Base-by-base conservation (phyloP, 2,113 vertebrate genomes). In the Lepus timidus region DNA sequence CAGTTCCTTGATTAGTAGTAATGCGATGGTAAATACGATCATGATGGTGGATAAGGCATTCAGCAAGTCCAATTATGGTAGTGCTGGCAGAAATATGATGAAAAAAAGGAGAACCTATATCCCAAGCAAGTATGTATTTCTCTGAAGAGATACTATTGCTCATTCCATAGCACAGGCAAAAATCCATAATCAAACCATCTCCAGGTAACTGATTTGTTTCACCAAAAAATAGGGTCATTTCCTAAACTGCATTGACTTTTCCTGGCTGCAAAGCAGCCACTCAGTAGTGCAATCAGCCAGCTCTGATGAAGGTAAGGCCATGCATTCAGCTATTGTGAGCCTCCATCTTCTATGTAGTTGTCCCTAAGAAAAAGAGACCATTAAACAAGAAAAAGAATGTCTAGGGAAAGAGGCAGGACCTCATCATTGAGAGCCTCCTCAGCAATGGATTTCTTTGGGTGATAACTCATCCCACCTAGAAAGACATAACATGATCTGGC, bases 1-100 rank as follows among this genome's bases (percentile, higher is more conserved):
- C 9, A 68, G 39, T 88, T 90, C 27, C 71, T 88, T 74, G n/a
- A 27, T 25, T 62, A 64, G 85, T 74, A 91, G 36, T 7, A 96
- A 84, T 61, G n/a, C 74, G 70, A 70, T 71, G 25, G 27, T 64
- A 74, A 73, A 44, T 58, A 82, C 65, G 25, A 39, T 65, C 44
- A 51, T 31, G 14, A 39, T 85, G 27, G 6, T 84, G 4, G 31
- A 73, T n/a, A 71, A 95, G 78, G 49, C 52, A 90, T 39, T 73
- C n/a, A 65, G 49, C 39, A 64, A 87, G 5, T 58, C 44, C 19
- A 83, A 71, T 29, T 90, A 70, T 49, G 39, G 23, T 55, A 29
- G 39, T 65, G 22, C 14, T 70, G 65, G 22, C 33, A 83, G 44
- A 86, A 78, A 17, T 0, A 1, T 64, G 49, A 31, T 61, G 36